Conservation (phyloP, 2,888 invertebrate species). For the Amphipyra tragopoginis region DNA sequence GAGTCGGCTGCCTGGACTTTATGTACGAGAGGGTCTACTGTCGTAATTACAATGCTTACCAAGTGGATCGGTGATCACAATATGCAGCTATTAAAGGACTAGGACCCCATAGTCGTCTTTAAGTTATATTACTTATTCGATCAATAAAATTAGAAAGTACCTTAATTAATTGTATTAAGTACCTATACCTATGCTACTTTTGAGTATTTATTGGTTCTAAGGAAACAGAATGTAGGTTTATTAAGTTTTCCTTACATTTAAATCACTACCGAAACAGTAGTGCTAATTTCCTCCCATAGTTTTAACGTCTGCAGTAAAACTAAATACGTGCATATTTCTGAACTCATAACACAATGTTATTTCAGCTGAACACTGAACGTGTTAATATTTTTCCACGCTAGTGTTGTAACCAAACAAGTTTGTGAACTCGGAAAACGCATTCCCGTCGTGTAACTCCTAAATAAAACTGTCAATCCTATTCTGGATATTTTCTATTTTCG, state of each 20-base stretch:
- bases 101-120: no score
- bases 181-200: no score
- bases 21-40: no score
- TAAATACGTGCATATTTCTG: slow-evolving; percentile 30
- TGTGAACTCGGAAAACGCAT: slow-evolving; percentile 51
- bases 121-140: no score
- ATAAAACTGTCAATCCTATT: slow-evolving; percentile 80
- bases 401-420: slow-evolving; percentile 26
- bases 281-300: slow-evolving; percentile 3
- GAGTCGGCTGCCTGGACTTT: no score
- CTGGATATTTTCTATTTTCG: slow-evolving; percentile 76
- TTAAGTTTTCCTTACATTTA: not conserved
- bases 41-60: no score
- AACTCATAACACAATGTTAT: slow-evolving; percentile 42
- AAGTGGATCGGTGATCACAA: no score
- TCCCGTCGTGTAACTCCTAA: slow-evolving; percentile 59
- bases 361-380: slow-evolving; percentile 52
- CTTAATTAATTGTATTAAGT: no score
- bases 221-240: slow-evolving; percentile 5
- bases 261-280: slow-evolving; percentile 7
- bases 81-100: no score
- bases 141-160: no score
- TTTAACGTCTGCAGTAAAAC: slow-evolving; percentile 24
- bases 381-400: slow-evolving; percentile 22
- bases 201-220: no score